phyloP scores from a whole-genome alignment of 2,888 invertebrate genomes.

The Microctonus aethiopoides region DNA sequence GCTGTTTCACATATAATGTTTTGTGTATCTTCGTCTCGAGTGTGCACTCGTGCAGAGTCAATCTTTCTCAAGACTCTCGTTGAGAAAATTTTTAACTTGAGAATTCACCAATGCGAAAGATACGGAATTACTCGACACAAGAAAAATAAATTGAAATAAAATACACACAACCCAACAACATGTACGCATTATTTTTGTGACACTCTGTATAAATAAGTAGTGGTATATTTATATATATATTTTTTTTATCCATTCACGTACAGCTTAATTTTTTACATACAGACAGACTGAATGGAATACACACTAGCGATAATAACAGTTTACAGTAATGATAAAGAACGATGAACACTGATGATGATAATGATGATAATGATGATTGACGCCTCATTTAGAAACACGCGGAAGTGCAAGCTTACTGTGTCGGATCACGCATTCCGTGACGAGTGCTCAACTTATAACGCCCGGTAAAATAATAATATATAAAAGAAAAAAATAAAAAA shows the following conservation, averaged over 20 bases:
- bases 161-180: too few species aligned
- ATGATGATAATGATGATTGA: conserved; percentile 32
- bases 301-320: background rate
- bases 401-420: conserved; percentile 35
- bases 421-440: conserved; percentile 30
- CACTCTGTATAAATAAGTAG: too few species aligned
- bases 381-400: conserved; percentile 37
- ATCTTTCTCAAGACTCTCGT: conserved; percentile 28
- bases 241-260: background rate
- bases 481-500: background rate
- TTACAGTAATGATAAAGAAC: conserved; percentile 17
- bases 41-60: conserved; percentile 26
- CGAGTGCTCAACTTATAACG: conserved; percentile 24
- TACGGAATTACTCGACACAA: too few species aligned
- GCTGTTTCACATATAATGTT: conserved; percentile 7
- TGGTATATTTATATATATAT: background rate
- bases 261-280: too few species aligned
- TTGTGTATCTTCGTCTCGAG: conserved; percentile 22
- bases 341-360: conserved; percentile 8
- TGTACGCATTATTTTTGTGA: too few species aligned
- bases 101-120: background rate
- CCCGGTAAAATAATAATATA: background rate
- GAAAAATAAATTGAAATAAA: too few species aligned
- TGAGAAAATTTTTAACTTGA: conserved; percentile 24
- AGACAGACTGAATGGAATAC: background rate